Base-by-base conservation (phyloP, 92 coral and sea anemone species). In the Phenganax marumi region DNA sequence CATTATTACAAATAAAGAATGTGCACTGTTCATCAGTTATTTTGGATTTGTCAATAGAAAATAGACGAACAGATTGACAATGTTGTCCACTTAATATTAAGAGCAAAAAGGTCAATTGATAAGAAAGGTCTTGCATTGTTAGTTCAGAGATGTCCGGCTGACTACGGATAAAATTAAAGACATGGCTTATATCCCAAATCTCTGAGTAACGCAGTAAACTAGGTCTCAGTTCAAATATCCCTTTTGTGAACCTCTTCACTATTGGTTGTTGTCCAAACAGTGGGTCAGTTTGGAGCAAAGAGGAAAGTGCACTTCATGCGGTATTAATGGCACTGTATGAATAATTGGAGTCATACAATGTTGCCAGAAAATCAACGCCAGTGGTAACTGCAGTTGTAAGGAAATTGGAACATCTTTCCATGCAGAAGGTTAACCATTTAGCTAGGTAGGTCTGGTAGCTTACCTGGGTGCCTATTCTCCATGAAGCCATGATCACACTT, bases 191-290 rank as follows among this genome's bases (percentile, higher is more conserved):
- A 56, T 80, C 88, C 85, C 88, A 88, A 13, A 80, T 84, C 0
- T 70, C 48, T 50, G 25, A 47, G 47, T 88, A 72, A 62, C 86
- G 77, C 9, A 82, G 91, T 7, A 88, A 47, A 3, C 61, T 77
- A 9, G 87, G 83, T 50, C 81, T 64, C 12, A 84, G 83, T 62
- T 88, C 86, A 85, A n/a, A n/a, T n/a, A n/a, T n/a, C n/a, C n/a
- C n/a, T n/a, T n/a, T n/a, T n/a, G n/a, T n/a, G n/a, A n/a, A 88
- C 9, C 84, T 81, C 60, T 51, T 68, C 22, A 88, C 89, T 46
- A 66, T 53, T 11, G 88, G 88, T 16, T 78, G 82, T 50, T 88
- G 86, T 9, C 91, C 91, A 84, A 84, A 88, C 3, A 88, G 82
- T 8, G 33, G 23, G 3, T 54, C 10, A 2, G 50, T 75, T 46